Conservation (phyloP, 2,113 vertebrate species). For the Pipra filicauda region DNA sequence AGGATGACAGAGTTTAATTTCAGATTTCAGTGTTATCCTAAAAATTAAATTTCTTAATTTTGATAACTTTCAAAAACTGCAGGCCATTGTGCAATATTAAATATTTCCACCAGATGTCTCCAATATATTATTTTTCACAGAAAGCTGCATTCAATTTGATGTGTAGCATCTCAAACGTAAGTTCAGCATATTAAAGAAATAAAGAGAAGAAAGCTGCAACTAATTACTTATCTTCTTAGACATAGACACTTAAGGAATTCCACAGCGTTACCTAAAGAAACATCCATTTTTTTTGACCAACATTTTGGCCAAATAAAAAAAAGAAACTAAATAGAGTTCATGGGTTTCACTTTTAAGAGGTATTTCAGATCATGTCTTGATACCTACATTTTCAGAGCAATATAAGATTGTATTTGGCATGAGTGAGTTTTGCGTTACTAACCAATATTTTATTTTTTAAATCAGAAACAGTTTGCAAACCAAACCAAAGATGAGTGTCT, state of each 20-base stretch:
- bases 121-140: slow-evolving; percentile 41
- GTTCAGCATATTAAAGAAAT: not conserved
- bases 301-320: not conserved
- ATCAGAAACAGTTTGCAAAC: not conserved
- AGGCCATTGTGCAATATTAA: slow-evolving; percentile 21
- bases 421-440: not conserved
- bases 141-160: not conserved
- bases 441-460: not conserved
- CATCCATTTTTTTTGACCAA: not conserved
- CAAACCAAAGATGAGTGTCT: not conserved
- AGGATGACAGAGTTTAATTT: not conserved
- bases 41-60: not conserved
- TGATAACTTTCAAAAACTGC: not conserved
- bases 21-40: not conserved
- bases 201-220: not conserved
- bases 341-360: not conserved
- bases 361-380: not conserved
- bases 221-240: not conserved
- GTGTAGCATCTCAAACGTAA: not conserved
- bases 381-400: not conserved
- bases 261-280: not conserved
- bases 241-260: not conserved
- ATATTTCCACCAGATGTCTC: slow-evolving; percentile 75
- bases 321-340: not conserved
- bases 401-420: not conserved